A percentile compares a stretch with the other conserved stretches of the same genome.
Conservation (phyloP, 2,113 vertebrate species). For the Ophiodon elongatus region DNA sequence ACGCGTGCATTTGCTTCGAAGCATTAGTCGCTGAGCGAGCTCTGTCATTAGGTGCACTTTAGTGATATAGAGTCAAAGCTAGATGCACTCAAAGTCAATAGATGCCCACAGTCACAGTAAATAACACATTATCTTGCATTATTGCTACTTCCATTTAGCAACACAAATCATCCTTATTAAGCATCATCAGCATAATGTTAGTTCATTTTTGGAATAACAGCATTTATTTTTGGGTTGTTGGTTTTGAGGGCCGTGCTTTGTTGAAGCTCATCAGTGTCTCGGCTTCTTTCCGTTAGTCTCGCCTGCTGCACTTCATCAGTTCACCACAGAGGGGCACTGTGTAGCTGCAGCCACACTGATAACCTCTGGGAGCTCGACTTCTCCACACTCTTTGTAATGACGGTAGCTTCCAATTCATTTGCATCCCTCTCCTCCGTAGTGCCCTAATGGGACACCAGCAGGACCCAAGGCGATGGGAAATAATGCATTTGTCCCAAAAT, state of each 20-base stretch:
- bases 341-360: constrained; percentile 32
- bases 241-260: neutral
- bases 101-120: neutral
- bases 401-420: constrained; percentile 69
- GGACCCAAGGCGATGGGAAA: constrained; percentile 64
- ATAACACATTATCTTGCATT: constrained; percentile 5
- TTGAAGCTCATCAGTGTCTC: neutral
- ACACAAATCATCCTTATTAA: constrained; percentile 3
- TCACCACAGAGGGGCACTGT: constrained; percentile 74
- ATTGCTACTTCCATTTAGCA: constrained; percentile 19
- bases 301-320: constrained; percentile 24
- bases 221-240: neutral
- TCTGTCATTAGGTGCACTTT: constrained; percentile 45
- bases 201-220: constrained; percentile 8
- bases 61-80: constrained; percentile 16
- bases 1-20: constrained; percentile 26
- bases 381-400: constrained; percentile 47
- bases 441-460: constrained; percentile 77
- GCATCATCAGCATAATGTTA: neutral
- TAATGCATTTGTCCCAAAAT: constrained; percentile 78
- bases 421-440: constrained; percentile 67
- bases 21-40: constrained; percentile 25
- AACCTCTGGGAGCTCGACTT: constrained; percentile 17
- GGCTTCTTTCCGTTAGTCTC: neutral
- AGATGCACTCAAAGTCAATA: neutral